Evolutionary conservation across 1,140 invertebrate genomes (phyloP).

Genomic region (Cyphomyrmex costatus): DNA sequence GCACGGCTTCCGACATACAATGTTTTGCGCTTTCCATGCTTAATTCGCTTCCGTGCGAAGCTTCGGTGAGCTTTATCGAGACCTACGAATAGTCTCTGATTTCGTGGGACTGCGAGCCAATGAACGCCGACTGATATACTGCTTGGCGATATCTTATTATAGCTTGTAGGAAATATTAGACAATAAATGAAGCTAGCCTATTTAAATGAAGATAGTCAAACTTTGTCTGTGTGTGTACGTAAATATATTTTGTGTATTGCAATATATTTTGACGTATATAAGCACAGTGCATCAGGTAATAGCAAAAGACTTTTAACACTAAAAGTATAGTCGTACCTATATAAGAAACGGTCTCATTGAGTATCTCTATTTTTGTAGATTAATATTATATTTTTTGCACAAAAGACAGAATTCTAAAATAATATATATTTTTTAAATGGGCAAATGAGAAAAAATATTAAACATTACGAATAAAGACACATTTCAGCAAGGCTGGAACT

Average conservation of each 20-base stretch:
- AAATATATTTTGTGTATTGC: neutral
- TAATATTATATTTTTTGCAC: no score
- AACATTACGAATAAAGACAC: no score
- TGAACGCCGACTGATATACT: neutral
- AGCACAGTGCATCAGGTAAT: neutral
- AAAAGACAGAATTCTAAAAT: no score
- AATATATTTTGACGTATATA: neutral
- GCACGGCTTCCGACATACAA: conserved; percentile 83
- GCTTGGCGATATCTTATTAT: neutral
- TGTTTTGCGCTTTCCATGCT: conserved; percentile 81
- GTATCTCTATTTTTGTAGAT: no score
- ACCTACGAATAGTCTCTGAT: neutral
- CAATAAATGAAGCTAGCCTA: conserved; percentile 12
- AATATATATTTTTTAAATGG: no score
- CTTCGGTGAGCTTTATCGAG: neutral
- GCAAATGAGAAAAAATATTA: no score
- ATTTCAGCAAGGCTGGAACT: no score
- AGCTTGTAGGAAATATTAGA: neutral
- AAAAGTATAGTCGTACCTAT: neutral
- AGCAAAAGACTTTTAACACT: neutral
- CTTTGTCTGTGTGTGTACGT: no score
- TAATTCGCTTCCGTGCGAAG: conserved; percentile 25
- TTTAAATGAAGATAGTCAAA: neutral
- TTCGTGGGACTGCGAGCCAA: conserved; percentile 2
- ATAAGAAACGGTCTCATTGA: neutral